Evolutionary conservation across 2,888 invertebrate genomes (phyloP), one percentile per base, ranked within the genome.

Genomic region (Uropetala carovei): DNA sequence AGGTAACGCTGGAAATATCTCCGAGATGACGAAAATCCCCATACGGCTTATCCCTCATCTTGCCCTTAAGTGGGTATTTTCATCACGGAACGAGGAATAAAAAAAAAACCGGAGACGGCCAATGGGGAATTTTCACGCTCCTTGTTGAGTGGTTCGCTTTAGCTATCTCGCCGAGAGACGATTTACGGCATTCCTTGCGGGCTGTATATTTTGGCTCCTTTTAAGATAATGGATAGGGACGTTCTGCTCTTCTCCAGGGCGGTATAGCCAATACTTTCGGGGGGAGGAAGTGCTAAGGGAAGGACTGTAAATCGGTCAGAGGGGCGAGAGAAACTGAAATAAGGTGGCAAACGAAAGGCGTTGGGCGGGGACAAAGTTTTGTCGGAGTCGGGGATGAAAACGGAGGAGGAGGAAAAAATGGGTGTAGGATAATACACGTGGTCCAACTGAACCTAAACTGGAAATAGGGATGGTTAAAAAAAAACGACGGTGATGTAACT

Each of bases 161-260:
- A 89, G 64, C 89, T 57, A 83, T 83, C 83, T 83, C 56, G 83
- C 83, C 89, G 64, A 30, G 43, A 43, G 68, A 89, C 89, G 89
- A 89, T 89, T 89, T 89, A 89, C 89, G 89, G n/a, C 89, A 89
- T 43, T 89, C 89, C 89, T n/a, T 27, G 14, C 56, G 68, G 68
- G 89, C 89, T 89, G 64, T 89, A 68, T 60, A 89, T 89, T 89
- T 64, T 89, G 64, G n/a, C 14, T 89, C 89, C 89, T 89, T 64
- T 89, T 89, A 89, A 89, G 89, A 89, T 86, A 86, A 86, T 86
- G 86, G 86, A 86, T 86, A 86, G 86, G 86, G 89, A 89, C 89
- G 59, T 64, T 89, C 60, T 64, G 30, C 86, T 86, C 13, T 60
- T 64, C 68, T 43, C 7, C n/a, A n/a, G 64, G 18, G 43, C n/a